phyloP scores from a whole-genome alignment of 2,797 vertebrate genomes.

The Pseudochirops cupreus region DNA sequence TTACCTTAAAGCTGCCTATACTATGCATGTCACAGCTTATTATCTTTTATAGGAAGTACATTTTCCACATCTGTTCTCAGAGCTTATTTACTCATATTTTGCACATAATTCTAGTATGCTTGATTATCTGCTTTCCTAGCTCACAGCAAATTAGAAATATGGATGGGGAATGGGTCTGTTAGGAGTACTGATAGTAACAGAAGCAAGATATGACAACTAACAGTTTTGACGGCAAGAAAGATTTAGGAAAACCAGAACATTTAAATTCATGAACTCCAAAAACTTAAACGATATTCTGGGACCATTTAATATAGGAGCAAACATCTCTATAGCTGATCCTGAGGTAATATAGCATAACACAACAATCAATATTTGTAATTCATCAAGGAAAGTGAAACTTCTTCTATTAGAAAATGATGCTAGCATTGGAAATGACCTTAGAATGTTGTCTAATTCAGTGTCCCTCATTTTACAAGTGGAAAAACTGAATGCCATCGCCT shows the following conservation, averaged over 20 bases:
- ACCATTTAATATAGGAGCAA: neutral
- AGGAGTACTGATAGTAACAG: neutral
- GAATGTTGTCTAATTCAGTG: neutral
- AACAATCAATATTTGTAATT: neutral
- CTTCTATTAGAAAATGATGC: neutral
- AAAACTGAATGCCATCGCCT: neutral
- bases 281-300: neutral
- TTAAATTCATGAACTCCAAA: constrained; percentile 1
- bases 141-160: neutral
- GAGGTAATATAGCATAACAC: neutral
- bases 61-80: neutral
- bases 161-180: neutral
- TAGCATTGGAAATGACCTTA: neutral
- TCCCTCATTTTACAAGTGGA: neutral
- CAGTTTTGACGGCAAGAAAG: neutral
- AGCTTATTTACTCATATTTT: neutral
- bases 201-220: neutral
- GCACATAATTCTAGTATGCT: neutral
- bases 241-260: neutral
- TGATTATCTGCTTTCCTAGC: neutral
- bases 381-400: neutral
- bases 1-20: neutral
- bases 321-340: neutral
- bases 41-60: neutral
- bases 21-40: neutral